Evolutionary conservation across 2,888 invertebrate species (phyloP), one percentile per base, ranked within the genome.

Genomic region (Sipha maydis): DNA sequence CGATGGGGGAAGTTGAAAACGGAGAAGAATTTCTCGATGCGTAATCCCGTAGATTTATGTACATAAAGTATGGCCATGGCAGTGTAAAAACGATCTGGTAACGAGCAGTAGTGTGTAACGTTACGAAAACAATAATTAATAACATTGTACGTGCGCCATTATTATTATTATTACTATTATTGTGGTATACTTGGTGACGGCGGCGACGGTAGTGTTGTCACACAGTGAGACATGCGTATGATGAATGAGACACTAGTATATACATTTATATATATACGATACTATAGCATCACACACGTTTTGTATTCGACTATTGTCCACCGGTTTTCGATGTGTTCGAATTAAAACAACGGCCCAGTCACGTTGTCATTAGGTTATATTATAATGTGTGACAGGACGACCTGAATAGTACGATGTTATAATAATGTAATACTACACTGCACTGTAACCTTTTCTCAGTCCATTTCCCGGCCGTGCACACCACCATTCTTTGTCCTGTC

Each of bases 111-210:
- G 21, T 28, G 75, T 38, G 75, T 34, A 83, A 73, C 71, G 4
- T 56, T 34, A 31, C 41, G 84, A 76, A 84, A 84, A 84, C 61
- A 84, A 84, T 84, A 84, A 84, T 84, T 84, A 84, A 84, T 84
- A 84, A 84, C 73, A 31, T 34, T 34, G 83, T 71, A 21, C 48
- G 38, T 80, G 67, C 17, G 1, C 17, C 11, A 28, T 28, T 69
- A 14, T 11, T 71, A 28, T 71, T 71, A 28, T 71, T 28, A 28
- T 11, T 7, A n/a, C 14, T 28, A 25, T 28, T 28, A 69, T 69
- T 69, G 67, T 67, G 7, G 67, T 67, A 8, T 69, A 69, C 28
- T 69, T 31, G 19, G 14, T n/a, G 54, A 14, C 56, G 19, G 54
- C 28, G 83, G n/a, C 41, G 41, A 41, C 41, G 31, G 69, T 48